phyloP scores from a whole-genome alignment of 2,888 invertebrate species.

The Sphaeridia pumilis region DNA sequence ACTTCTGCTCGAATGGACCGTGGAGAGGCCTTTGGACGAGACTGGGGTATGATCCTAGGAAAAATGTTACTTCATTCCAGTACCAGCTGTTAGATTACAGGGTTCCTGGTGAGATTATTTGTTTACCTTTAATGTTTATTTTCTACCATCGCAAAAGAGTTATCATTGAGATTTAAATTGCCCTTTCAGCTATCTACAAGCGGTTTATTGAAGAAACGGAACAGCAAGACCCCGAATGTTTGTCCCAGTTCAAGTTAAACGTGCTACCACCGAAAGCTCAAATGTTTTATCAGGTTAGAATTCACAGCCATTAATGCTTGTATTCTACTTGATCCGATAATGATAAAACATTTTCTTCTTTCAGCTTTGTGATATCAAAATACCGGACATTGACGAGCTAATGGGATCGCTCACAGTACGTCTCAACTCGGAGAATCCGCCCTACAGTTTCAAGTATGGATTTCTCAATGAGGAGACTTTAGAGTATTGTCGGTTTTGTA shows the following conservation, averaged over 20 bases:
- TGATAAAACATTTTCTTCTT: slow-evolving; percentile 24
- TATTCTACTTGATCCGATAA: neutral
- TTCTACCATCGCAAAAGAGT: too few species aligned
- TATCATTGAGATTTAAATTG: slow-evolving; percentile 1
- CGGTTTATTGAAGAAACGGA: slow-evolving; percentile 21
- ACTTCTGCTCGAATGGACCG: slow-evolving; percentile 78
- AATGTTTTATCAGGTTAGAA: slow-evolving; percentile 72
- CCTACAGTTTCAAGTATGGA: slow-evolving; percentile 26
- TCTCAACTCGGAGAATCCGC: slow-evolving; percentile 8
- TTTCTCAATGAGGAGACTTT: slow-evolving; percentile 29
- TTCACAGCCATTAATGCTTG: neutral
- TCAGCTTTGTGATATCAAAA: slow-evolving; percentile 65
- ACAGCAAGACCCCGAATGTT: slow-evolving; percentile 42
- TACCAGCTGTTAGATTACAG: slow-evolving; percentile 85
- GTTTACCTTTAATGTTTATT: slow-evolving; percentile 1
- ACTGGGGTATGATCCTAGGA: slow-evolving; percentile 83
- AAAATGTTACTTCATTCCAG: slow-evolving; percentile 59
- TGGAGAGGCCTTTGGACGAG: slow-evolving; percentile 85
- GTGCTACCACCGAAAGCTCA: slow-evolving; percentile 68
- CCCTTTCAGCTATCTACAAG: slow-evolving; percentile 20
- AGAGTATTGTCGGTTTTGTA: slow-evolving; percentile 32
- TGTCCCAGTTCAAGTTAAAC: slow-evolving; percentile 55
- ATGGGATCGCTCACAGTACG: slow-evolving; percentile 51
- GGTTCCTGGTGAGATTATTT: slow-evolving; percentile 24
- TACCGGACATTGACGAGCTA: slow-evolving; percentile 68